A percentile compares a stretch with the other conserved stretches of the same genome.
These are phyloP conservation scores for Heliconius ethilla DNA, from an alignment of 2,888 invertebrate genomes.

Conservation along the genomic window DNA sequence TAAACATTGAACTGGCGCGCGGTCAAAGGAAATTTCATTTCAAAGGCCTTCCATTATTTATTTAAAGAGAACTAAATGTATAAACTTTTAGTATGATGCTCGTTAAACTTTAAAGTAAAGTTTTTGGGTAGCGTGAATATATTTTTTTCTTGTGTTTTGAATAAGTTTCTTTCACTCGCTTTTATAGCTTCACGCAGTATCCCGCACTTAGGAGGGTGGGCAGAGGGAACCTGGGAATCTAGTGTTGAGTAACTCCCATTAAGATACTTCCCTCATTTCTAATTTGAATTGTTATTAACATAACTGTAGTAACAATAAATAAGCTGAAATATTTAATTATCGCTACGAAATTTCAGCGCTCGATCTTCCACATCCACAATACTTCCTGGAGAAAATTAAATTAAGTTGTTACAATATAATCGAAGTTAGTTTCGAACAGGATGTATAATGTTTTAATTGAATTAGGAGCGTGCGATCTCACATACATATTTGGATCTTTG, in stretches of 20 bases:
- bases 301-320: too few relatives aligned
- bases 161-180: too few relatives aligned
- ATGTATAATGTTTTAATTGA: slow-evolving; percentile 19
- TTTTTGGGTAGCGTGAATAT: not conserved
- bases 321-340: not conserved
- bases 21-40: slow-evolving; percentile 24
- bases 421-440: not conserved
- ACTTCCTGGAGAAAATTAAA: not conserved
- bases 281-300: too few relatives aligned
- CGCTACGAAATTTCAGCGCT: not conserved
- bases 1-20: slow-evolving; percentile 14
- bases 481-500: not conserved
- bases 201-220: too few relatives aligned
- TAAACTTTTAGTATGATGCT: slow-evolving; percentile 15
- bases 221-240: too few relatives aligned
- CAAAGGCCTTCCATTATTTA: slow-evolving; percentile 23
- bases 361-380: not conserved
- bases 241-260: too few relatives aligned
- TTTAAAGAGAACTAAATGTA: slow-evolving; percentile 21
- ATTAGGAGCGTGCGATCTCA: not conserved
- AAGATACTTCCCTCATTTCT: too few relatives aligned
- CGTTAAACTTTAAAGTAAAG: slow-evolving; percentile 13
- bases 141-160: not conserved
- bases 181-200: too few relatives aligned
- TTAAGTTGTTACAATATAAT: slow-evolving; percentile 10